These are phyloP conservation scores for Tipula lateralis DNA, from an alignment of 2,888 invertebrate genomes.

Conservation along the genomic window DNA sequence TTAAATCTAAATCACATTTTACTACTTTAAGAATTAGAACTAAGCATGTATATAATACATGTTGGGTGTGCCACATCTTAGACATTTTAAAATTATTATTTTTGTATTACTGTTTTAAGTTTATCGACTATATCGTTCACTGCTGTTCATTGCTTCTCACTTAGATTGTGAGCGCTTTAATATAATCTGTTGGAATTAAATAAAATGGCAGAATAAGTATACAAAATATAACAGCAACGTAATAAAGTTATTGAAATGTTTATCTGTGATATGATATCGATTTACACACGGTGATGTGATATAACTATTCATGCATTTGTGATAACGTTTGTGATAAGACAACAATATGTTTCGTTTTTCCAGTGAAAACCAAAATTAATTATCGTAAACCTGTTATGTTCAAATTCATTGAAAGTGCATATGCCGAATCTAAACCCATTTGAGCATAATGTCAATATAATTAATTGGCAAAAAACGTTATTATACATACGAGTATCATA, in stretches of 20 bases:
- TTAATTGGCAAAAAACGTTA: background rate
- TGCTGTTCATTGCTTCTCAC: background rate
- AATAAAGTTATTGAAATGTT: background rate
- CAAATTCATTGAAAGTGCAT: background rate
- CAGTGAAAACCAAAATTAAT: background rate
- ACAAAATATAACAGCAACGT: background rate
- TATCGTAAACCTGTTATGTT: background rate
- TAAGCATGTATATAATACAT: background rate
- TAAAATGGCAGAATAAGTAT: background rate
- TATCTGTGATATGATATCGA: background rate
- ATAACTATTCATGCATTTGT: background rate
- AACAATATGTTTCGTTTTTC: background rate
- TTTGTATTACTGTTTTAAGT: background rate
- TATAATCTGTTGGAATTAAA: background rate
- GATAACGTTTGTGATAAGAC: background rate
- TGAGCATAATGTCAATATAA: background rate
- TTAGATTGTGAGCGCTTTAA: background rate
- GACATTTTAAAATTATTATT: background rate
- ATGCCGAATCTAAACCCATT: background rate
- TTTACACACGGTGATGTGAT: background rate
- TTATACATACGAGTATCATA: background rate
- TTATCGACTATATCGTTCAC: background rate
- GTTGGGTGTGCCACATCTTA: background rate
- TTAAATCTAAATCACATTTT: slow-evolving; percentile 8
- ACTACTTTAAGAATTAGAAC: background rate